phyloP scores from a whole-genome alignment of 2,797 vertebrate genomes.

The Artibeus jamaicensis region DNA sequence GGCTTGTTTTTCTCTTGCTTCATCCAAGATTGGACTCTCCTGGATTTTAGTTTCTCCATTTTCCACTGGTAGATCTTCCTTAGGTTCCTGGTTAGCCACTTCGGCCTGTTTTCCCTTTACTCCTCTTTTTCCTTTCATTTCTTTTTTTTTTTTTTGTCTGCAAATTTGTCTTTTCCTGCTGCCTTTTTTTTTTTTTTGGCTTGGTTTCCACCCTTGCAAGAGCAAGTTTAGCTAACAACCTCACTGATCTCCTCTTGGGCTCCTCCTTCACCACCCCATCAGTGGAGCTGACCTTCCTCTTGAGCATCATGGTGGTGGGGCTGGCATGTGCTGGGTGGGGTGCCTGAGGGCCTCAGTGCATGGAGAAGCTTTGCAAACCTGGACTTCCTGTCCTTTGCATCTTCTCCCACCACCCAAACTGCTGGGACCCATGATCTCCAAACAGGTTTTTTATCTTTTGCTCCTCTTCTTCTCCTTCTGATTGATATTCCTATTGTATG shows the following conservation, averaged over 20 bases:
- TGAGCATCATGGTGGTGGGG: not conserved
- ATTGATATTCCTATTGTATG: too few relatives aligned
- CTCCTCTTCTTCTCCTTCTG: too few relatives aligned
- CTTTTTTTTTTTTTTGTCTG: not conserved
- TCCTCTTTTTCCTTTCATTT: not conserved
- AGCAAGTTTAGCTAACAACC: not conserved
- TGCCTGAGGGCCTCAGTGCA: not conserved
- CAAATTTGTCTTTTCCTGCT: not conserved
- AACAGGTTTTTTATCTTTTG: too few relatives aligned
- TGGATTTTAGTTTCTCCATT: not conserved
- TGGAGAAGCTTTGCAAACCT: not conserved
- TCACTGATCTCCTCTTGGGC: not conserved
- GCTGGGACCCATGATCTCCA: too few relatives aligned
- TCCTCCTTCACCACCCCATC: too few relatives aligned
- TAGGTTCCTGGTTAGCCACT: not conserved
- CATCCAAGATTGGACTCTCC: too few relatives aligned
- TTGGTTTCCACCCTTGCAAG: not conserved
- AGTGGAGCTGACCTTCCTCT: not conserved
- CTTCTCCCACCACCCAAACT: not conserved
- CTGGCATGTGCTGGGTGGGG: not conserved
- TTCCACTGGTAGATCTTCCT: not conserved
- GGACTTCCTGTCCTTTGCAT: not conserved
- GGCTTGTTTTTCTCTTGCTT: too few relatives aligned
- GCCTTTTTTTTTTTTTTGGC: too few relatives aligned
- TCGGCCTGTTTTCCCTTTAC: not conserved